Conservation (phyloP, 2,888 invertebrate genomes). For the Pollenia angustigena region DNA sequence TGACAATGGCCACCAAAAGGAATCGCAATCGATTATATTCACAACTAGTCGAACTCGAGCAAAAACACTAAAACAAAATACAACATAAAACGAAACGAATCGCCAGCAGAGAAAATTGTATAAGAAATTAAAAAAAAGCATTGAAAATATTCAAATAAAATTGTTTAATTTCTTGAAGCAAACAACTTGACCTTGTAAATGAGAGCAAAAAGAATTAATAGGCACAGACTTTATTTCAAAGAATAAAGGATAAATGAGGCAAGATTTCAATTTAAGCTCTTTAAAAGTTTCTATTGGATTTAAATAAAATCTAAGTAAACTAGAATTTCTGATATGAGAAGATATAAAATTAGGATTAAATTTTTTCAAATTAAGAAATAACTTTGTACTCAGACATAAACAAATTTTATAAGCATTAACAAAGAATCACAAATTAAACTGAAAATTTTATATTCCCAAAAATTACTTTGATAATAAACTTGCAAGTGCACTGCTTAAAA, state of each 20-base stretch:
- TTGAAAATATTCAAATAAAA: constrained; percentile 1
- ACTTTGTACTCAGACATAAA: no score
- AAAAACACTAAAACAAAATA: constrained; percentile 3
- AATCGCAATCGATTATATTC: constrained; percentile 32
- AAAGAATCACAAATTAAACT: no score
- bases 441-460: no score
- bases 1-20: constrained; percentile 50
- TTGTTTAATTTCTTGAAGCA: background rate
- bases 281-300: background rate
- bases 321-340: background rate
- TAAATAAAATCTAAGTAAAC: background rate
- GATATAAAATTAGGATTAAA: no score
- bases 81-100: background rate
- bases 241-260: background rate
- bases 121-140: background rate
- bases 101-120: background rate
- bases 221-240: background rate
- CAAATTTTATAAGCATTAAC: no score
- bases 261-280: background rate
- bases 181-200: constrained; percentile 17
- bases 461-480: no score
- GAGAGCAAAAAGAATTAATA: background rate
- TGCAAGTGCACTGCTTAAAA: no score
- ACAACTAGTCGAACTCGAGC: background rate
- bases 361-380: background rate